Percentiles rank a stretch among this genome's conserved stretches.
Evolutionary conservation across 2,888 invertebrate genomes (phyloP).

Genomic region (Colostygia pectinataria): DNA sequence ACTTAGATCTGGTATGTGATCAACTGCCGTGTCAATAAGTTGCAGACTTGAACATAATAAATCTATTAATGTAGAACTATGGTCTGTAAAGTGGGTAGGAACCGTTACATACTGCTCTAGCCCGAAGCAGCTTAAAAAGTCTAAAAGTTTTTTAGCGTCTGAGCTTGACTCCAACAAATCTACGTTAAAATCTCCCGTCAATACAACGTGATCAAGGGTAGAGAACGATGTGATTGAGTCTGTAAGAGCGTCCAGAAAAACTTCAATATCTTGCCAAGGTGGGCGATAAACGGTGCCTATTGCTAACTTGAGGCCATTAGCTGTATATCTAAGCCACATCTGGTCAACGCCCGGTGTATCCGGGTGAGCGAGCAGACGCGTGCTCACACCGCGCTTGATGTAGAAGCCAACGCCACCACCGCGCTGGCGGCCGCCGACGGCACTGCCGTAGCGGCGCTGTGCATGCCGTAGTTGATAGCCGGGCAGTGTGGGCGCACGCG

Average conservation of each 20-base stretch:
- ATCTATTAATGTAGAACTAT: slow-evolving; percentile 3
- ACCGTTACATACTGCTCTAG: not conserved
- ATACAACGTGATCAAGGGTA: not conserved
- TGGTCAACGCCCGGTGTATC: not conserved
- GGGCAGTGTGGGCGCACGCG: slow-evolving; percentile 9
- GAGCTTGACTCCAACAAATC: not conserved
- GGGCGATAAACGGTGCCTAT: not conserved
- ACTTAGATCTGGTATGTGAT: not conserved
- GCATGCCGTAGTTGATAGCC: slow-evolving; percentile 19
- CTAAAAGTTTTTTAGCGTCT: not conserved
- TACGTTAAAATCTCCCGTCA: no score
- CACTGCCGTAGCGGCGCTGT: slow-evolving; percentile 1
- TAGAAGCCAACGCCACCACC: slow-evolving; percentile 11
- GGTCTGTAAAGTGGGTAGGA: slow-evolving; percentile 3
- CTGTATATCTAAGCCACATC: no score
- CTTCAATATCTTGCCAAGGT: slow-evolving; percentile 1
- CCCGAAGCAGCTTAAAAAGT: slow-evolving; percentile 3
- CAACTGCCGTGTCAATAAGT: not conserved
- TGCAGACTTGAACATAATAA: not conserved
- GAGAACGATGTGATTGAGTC: not conserved
- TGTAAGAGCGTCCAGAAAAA: not conserved
- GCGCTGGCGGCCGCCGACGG: slow-evolving; percentile 3
- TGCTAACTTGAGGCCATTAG: not conserved
- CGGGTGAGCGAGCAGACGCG: not conserved
- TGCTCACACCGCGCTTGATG: not conserved